Percentiles rank a stretch among this genome's conserved stretches.
phyloP scores from a whole-genome alignment of 2,113 vertebrate species.

The Melozone crissalis region DNA sequence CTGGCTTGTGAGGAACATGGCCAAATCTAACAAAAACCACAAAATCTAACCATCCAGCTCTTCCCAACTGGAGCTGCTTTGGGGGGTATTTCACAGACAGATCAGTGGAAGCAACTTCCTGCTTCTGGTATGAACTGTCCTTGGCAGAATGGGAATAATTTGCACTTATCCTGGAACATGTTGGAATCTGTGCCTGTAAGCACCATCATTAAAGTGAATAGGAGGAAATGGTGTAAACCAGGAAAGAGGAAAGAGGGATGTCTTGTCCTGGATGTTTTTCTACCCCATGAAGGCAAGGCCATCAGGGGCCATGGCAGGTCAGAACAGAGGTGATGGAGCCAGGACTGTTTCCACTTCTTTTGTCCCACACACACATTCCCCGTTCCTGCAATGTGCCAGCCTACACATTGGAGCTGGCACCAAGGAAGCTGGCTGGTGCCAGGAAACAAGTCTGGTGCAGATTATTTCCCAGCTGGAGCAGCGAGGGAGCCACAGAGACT shows the following conservation, averaged over 20 bases:
- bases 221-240: neutral
- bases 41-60: neutral
- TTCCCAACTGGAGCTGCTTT: neutral
- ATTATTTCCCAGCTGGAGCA: conserved; percentile 50
- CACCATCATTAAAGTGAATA: neutral
- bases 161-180: neutral
- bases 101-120: fast-evolving
- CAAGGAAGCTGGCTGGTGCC: neutral
- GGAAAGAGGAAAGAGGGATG: neutral
- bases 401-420: conserved; percentile 56
- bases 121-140: fast-evolving
- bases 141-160: neutral
- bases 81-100: neutral
- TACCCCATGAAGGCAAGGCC: fast-evolving
- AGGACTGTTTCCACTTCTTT: neutral
- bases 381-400: conserved; percentile 37
- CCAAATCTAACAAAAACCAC: neutral
- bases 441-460: conserved; percentile 53
- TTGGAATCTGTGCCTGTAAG: neutral
- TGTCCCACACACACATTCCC: neutral
- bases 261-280: neutral
- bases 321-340: neutral
- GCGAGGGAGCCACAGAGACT: neutral
- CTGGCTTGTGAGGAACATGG: neutral
- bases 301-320: neutral